These are phyloP conservation scores for Leptocoma aspasia DNA, from an alignment of 2,113 vertebrate genomes.

Conservation along the genomic window DNA sequence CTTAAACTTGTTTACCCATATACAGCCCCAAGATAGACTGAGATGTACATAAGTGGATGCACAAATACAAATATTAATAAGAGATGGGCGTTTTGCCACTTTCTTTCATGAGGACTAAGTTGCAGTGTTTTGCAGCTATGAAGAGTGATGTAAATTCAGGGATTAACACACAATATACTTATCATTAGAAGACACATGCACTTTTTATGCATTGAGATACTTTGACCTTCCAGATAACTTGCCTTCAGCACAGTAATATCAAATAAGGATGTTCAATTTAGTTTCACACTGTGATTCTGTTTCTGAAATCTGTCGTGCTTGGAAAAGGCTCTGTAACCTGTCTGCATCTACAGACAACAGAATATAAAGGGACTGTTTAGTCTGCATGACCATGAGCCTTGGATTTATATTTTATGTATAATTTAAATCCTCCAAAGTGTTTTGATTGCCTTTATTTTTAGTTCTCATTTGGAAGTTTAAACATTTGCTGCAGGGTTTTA, in stretches of 20 bases:
- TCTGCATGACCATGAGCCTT: background rate
- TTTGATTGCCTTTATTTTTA: slow-evolving; percentile 25
- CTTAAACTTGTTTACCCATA: background rate
- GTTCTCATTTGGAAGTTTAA: slow-evolving; percentile 32
- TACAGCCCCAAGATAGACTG: background rate
- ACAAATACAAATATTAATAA: background rate
- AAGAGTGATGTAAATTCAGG: background rate
- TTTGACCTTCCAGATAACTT: background rate
- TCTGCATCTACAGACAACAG: background rate
- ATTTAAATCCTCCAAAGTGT: background rate
- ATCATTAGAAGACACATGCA: background rate
- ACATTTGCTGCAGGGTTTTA: background rate
- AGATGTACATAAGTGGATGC: background rate
- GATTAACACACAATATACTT: background rate
- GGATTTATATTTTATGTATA: background rate
- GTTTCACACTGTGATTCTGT: background rate
- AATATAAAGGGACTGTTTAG: background rate
- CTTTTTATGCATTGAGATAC: background rate
- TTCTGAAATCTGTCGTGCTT: background rate
- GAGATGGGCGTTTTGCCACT: background rate
- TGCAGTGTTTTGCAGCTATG: background rate
- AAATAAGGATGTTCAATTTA: background rate
- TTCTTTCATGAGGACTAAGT: background rate
- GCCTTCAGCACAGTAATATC: background rate
- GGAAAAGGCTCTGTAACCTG: background rate